These are phyloP conservation scores for Passer montanus DNA, from an alignment of 2,113 vertebrate species.

Conservation along the genomic window DNA sequence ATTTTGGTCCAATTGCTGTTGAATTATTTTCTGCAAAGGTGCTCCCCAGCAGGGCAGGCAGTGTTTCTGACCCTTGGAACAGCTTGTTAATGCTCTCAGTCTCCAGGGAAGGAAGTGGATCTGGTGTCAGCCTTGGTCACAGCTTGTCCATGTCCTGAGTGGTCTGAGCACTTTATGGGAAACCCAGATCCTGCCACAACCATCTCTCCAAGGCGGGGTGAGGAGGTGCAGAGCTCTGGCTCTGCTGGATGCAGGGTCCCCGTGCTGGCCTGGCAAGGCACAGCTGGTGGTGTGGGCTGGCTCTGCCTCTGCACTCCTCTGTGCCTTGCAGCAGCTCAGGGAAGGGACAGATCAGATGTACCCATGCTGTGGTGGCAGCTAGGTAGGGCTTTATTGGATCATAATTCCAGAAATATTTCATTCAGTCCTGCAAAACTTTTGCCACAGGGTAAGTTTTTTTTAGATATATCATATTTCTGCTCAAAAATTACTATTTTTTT, in stretches of 20 bases:
- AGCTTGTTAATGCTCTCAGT: neutral
- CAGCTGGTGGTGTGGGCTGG: rapidly evolving
- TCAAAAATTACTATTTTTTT: neutral
- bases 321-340: neutral
- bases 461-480: neutral
- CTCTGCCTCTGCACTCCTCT: neutral
- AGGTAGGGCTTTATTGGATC: neutral
- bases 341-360: rapidly evolving
- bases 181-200: neutral
- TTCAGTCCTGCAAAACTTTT: neutral
- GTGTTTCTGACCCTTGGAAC: neutral
- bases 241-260: neutral
- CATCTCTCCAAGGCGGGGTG: neutral
- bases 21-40: no score
- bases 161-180: neutral
- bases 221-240: neutral
- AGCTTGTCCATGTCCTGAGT: neutral
- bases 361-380: neutral
- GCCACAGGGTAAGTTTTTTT: neutral
- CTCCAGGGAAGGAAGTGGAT: neutral
- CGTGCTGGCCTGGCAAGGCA: rapidly evolving
- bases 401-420: neutral
- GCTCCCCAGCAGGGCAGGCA: neutral
- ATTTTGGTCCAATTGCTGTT: neutral
- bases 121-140: neutral